Base-by-base conservation (phyloP, 1,140 invertebrate species). In the Calycopis cecrops region DNA sequence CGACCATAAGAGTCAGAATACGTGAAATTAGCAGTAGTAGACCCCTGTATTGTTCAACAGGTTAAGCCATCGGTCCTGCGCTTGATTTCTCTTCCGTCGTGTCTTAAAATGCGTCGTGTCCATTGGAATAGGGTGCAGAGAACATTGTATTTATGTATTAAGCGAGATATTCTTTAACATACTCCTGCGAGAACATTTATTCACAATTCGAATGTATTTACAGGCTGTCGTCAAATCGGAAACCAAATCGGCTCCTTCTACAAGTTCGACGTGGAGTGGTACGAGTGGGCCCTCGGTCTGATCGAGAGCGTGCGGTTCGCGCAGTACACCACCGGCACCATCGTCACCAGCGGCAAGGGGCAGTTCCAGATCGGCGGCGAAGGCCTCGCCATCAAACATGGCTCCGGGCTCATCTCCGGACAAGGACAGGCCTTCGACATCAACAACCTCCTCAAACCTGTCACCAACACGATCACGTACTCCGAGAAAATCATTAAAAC, bases 211-310 rank as follows among this genome's bases (percentile, higher is more conserved):
- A 55, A 51, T 40, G 57, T 57, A 4, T n/a, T 70, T 63, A 21
- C 73, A 88, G 87, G 84, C 35, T 88, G 87, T 58, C 73, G 74
- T 52, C 75, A 77, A 53, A 63, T 71, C 10, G 76, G 79, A 3
- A 87, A 88, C 62, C 87, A 88, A 52, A 58, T 88, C 12, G 86
- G 83, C 2, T 77, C 69, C 0, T 88, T 88, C 79, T 88, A 83
- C 72, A 87, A 82, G 58, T 88, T 88, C 71, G 86, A 88, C 60
- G 44, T 84, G 0, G 78, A 83, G 64, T 88, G 87, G 87, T 88
- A 88, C 71, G 70, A 86, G 67, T 87, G 81, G 75, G 76, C 80
- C 3, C 79, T 88, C 49, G 84, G 81, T 7, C 57, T 85, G 6
- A 71, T 75, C 34, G 79, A 85, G 50, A 85, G 78, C 52, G 73